Evolutionary conservation across 2,113 vertebrate species (phyloP), one percentile per base, ranked within the genome.

Genomic region (Oreocharis arfaki): DNA sequence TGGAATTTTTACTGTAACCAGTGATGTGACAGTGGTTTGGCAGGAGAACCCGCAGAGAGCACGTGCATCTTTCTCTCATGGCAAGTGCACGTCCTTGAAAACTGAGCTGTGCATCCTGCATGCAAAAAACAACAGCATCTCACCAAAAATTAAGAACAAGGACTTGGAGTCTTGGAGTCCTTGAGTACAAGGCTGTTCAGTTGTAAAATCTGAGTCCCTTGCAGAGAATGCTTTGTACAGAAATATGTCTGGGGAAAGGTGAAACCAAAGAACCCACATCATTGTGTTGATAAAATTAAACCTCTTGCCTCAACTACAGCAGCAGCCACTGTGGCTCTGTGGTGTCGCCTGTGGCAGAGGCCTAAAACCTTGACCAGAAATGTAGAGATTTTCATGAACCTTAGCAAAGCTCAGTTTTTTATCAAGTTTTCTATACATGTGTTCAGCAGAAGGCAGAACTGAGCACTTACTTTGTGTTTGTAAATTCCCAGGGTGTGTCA

Each of bases 51-150:
- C 10, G 1, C 6, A 35, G 33, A 22, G 22, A 42, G 3, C 9
- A 2, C 0, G 1, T 20, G 13, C 4, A 1, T 55, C 13, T 24
- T 71, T 5, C 18, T 60, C 18, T 41, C 5, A 0, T 2, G 9
- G 30, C 7, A 10, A 50, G 18, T 39, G 16, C 3, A 2, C 1
- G 0, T 35, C 13, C 53, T 60, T 60, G 44, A 69, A 39, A 91
- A 26, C 41, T 33, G 17, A 59, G 6, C 39, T 60, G 3, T 27
- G 30, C 39, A 15, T 60, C 27, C 44, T 76, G 30, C 13, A 1
- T 22, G 35, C 12, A 44, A 35, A 80, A 68, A 27, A 8, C 35
- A 55, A 16, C 3, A 13, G 12, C 11, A 33, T 64, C 63, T 59
- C 39, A 47, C 67, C 12, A 68, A n/a, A 37, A 83, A 9, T 6